phyloP scores from a whole-genome alignment of 2,113 vertebrate genomes.

The Pollimyrus isidori region DNA sequence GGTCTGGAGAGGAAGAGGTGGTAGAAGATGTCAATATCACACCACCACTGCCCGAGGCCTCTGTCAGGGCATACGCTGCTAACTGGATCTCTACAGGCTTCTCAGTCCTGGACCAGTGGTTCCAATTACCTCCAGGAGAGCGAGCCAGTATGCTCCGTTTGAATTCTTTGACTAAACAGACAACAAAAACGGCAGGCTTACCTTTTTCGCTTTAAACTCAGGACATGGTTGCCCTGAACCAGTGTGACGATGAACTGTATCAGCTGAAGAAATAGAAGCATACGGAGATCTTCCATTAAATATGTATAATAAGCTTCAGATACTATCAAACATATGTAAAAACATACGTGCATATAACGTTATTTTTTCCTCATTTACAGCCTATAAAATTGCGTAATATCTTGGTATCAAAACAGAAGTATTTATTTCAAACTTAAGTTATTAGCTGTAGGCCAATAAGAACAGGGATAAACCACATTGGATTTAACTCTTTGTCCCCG shows the following conservation, averaged over 20 bases:
- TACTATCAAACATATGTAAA: neutral
- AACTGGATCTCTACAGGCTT: neutral
- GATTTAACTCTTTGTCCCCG: neutral
- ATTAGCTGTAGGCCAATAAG: neutral
- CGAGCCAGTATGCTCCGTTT: too few species aligned
- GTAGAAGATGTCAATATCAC: neutral
- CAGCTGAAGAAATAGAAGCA: constrained; percentile 59
- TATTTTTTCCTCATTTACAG: neutral
- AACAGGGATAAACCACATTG: neutral
- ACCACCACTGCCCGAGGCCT: neutral
- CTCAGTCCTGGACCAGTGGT: neutral
- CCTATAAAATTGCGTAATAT: neutral
- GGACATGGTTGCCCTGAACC: constrained; percentile 86
- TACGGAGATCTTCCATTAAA: too few species aligned
- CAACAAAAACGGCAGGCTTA: constrained; percentile 40
- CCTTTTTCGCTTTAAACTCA: constrained; percentile 93
- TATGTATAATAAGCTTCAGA: neutral
- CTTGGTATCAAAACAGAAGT: neutral
- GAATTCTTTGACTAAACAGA: neutral
- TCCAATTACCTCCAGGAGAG: neutral
- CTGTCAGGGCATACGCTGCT: neutral
- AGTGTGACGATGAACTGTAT: constrained; percentile 93
- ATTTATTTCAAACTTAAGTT: neutral
- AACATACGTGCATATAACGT: too few species aligned
- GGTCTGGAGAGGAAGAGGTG: constrained; percentile 55